Base-by-base conservation (phyloP, 2,888 invertebrate genomes). In the Acanthococcus lagerstroemiae region DNA sequence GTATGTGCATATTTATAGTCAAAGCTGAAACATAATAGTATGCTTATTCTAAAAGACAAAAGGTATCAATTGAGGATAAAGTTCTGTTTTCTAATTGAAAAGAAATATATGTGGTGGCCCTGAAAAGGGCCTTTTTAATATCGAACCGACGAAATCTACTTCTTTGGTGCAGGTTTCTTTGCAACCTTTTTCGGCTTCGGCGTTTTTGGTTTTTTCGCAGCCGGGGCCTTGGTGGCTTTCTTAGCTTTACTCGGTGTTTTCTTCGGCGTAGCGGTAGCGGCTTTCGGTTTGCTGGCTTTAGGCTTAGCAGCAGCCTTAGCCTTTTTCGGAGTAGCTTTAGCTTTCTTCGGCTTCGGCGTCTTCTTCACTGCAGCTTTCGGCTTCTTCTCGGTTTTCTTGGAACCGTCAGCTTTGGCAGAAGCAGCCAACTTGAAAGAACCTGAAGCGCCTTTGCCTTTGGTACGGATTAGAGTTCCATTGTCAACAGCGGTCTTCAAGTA, bases 401-500 rank as follows among this genome's bases (percentile, higher is more conserved):
- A 27, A 17, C 37, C 19, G 7, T 55, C 26, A 17, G 55, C 55
- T 37, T 37, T 24, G n/a, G 12, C 73, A 52, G 24, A 21, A 15
- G 77, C 75, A n/a, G 77, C 75, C n/a, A 79, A 72, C 70, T 79
- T 80, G 74, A 78, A 78, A 0, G 76, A 78, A 7, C 81, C 81
- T n/a, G 79, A 76, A 0, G 80, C 80, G 5, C 65, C 65, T 65
- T 65, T 80, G 45, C 80, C 82, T 70, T 80, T 81, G 12, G 80
- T 80, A 72, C 80, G 81, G 25, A 81, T 76, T 44, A 83, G 72
- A 17, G 74, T 73, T 5, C 81, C 81, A 48, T 71, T 71, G 1
- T 75, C 76, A n/a, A 84, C 80, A 17, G 81, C 81, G 15, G 75
- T 73, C 73, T 82, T 83, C 68, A 84, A 71, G 70, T 80, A 83